phyloP scores from a whole-genome alignment of 2,113 vertebrate genomes.

The Nothobranchius kuhntae region DNA sequence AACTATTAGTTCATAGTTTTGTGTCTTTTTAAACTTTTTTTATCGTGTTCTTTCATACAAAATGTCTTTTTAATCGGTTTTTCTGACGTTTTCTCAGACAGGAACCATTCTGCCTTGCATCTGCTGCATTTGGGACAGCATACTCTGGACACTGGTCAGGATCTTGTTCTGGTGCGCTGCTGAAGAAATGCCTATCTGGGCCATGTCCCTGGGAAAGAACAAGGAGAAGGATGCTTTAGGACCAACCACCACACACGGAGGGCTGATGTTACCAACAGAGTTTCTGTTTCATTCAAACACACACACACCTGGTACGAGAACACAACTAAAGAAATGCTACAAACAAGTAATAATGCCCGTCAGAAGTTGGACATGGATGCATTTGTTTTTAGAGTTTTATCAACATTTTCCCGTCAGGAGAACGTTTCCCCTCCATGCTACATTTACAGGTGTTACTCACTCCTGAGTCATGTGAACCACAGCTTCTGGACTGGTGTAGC shows the following conservation, averaged over 20 bases:
- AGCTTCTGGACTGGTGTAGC: constrained; percentile 91
- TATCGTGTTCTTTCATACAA: constrained; percentile 64
- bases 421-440: too few relatives aligned
- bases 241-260: neutral
- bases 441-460: constrained; percentile 80
- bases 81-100: constrained; percentile 83
- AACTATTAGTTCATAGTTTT: constrained; percentile 91
- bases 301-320: too few relatives aligned
- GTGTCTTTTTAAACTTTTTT: constrained; percentile 63
- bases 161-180: constrained; percentile 93
- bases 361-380: too few relatives aligned
- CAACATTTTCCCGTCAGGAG: too few relatives aligned
- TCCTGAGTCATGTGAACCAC: constrained; percentile 96
- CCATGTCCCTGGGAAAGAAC: constrained; percentile 85
- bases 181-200: constrained; percentile 89
- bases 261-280: too few relatives aligned
- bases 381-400: too few relatives aligned
- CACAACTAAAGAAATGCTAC: too few relatives aligned
- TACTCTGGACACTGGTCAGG: constrained; percentile 91
- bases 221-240: constrained; percentile 37
- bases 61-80: constrained; percentile 48
- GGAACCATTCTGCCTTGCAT: constrained; percentile 97
- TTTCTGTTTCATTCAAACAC: too few relatives aligned
- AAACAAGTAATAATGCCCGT: too few relatives aligned
- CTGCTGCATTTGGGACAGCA: constrained; percentile 96